Percentiles rank a stretch among this genome's conserved stretches.
Evolutionary conservation across 2,113 vertebrate genomes (phyloP).

Genomic region (Progne subis): DNA sequence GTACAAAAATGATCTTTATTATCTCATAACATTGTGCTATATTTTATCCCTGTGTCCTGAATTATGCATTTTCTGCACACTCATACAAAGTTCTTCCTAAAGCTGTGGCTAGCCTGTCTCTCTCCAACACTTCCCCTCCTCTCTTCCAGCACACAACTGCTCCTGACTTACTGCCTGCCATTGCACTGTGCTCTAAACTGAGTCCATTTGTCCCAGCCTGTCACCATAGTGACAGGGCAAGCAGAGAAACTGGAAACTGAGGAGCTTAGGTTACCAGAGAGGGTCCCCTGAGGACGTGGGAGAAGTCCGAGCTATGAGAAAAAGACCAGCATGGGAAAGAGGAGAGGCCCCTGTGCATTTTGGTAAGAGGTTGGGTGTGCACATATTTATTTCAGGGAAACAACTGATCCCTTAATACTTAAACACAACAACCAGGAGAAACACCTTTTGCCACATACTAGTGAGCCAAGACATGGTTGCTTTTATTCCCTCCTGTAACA

Average conservation of each 20-base stretch:
- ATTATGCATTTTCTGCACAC: neutral
- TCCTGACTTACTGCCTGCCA: neutral
- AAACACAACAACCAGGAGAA: neutral
- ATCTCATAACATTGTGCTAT: neutral
- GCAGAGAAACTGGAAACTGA: neutral
- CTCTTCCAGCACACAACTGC: neutral
- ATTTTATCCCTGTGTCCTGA: neutral
- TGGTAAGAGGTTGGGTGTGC: rapidly evolving
- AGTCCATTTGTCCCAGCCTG: neutral
- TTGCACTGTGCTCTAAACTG: neutral
- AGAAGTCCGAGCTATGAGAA: neutral
- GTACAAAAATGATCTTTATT: neutral
- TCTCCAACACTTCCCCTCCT: neutral
- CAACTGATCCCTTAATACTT: neutral
- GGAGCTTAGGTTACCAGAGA: neutral
- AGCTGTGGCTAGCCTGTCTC: neutral
- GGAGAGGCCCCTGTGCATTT: neutral
- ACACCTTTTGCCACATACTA: neutral
- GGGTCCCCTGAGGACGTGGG: neutral
- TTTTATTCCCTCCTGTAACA: neutral
- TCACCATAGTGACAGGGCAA: neutral
- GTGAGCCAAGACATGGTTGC: neutral
- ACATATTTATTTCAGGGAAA: neutral
- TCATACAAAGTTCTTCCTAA: neutral
- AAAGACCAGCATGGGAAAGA: neutral